Evolutionary conservation across 2,113 vertebrate species (phyloP).

Genomic region (Cinclus cinclus): DNA sequence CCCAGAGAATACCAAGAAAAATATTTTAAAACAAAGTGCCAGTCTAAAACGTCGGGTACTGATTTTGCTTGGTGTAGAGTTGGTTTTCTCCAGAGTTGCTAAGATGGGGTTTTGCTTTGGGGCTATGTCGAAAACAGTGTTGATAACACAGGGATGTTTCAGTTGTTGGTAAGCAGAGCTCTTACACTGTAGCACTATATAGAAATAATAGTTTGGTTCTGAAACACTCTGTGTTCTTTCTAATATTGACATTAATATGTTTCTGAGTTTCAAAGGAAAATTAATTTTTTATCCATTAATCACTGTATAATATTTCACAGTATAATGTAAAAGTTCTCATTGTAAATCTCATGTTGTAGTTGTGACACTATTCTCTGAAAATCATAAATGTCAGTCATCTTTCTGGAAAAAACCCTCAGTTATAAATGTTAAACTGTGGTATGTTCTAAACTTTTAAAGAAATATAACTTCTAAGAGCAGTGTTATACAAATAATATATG

Average conservation of each 20-base stretch:
- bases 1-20: background rate
- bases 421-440: background rate
- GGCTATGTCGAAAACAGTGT: background rate
- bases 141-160: background rate
- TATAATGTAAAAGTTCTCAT: background rate
- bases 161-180: background rate
- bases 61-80: background rate
- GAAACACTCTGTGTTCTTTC: background rate
- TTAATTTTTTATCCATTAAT: background rate
- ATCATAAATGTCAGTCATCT: background rate
- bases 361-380: constrained; percentile 33
- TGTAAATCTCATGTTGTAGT: background rate
- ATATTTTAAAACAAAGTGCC: background rate
- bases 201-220: background rate
- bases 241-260: background rate
- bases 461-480: background rate
- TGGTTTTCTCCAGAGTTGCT: background rate
- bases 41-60: background rate
- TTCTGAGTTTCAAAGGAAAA: background rate
- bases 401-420: background rate
- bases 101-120: background rate
- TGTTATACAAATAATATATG: background rate
- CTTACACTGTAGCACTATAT: background rate
- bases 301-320: background rate
- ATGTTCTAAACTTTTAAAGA: background rate